Percentiles rank a stretch among this genome's conserved stretches.
These are phyloP conservation scores for Argopecten irradians DNA, from an alignment of 1,140 invertebrate genomes.

Conservation along the genomic window DNA sequence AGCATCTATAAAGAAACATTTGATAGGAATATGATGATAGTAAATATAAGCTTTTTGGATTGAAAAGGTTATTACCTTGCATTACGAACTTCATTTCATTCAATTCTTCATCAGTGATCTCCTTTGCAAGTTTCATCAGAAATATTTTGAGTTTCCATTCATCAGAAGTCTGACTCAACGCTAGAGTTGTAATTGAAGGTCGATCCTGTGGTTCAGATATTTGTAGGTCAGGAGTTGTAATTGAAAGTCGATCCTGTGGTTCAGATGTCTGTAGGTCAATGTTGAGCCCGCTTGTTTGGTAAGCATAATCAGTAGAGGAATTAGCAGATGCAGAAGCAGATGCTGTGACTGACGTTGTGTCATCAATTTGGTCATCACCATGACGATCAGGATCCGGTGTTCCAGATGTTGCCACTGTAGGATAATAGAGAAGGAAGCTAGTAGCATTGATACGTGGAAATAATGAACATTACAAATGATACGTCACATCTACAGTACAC, in stretches of 20 bases:
- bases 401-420: neutral
- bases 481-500: too few relatives aligned
- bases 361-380: neutral
- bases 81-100: neutral
- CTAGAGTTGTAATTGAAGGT: neutral
- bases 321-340: neutral
- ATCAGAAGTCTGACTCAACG: neutral
- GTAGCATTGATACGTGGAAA: too few relatives aligned
- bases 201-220: too few relatives aligned
- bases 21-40: too few relatives aligned
- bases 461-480: too few relatives aligned
- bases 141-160: neutral
- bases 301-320: neutral
- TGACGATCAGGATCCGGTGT: neutral
- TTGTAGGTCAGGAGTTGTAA: too few relatives aligned
- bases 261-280: neutral
- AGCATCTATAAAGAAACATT: too few relatives aligned
- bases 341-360: neutral
- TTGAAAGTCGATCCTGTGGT: neutral
- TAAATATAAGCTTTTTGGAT: too few relatives aligned
- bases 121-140: neutral
- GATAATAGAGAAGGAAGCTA: too few relatives aligned
- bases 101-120: neutral
- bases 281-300: neutral
- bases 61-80: too few relatives aligned